Evolutionary conservation across 2,888 invertebrate species (phyloP), one percentile per base, ranked within the genome.

Genomic region (Amphimallon solstitiale): DNA sequence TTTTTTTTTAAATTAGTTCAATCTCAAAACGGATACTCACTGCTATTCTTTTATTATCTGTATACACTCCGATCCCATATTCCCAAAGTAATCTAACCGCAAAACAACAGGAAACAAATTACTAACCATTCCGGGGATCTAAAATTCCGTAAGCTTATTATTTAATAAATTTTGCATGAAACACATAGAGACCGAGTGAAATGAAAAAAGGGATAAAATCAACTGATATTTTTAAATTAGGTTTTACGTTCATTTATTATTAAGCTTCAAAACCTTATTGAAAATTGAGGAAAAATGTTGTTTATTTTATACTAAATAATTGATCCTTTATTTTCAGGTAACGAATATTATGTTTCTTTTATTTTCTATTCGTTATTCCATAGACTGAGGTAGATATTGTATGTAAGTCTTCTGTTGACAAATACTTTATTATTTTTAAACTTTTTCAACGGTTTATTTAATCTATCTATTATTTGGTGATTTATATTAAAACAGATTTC

Each of bases 21-120:
- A 54, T 54, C 38, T 34, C 38, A 54, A 54, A 40, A 34, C 38
- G 19, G 38, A 40, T 21, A 23, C 17, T 52, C 48, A 19, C n/a
- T 1, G 54, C 54, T 17, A 54, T 54, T 23, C 54, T 40, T 54
- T 54, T 54, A 54, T 54, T 54, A 40, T 37, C 21, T 14, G 38
- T 9, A 19, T 7, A 7, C 12, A 21, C 54, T n/a, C 29, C 35
- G 35, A 54, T 54, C 54, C 54, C 54, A 54, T 54, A 54, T 54
- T 54, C 54, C 54, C 54, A 54, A 21, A 54, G 54, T 54, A 54
- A 54, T 54, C 54, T 40, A 17, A 54, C 54, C 54, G 54, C 54
- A 40, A 38, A 54, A 54, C 38, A 54, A 54, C 54, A 23, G 54
- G 54, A 54, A 54, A 23, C 40, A 23, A 40, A 54, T 54, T 37